Conservation (phyloP, 2,113 vertebrate genomes). For the Oostethus manadensis region DNA sequence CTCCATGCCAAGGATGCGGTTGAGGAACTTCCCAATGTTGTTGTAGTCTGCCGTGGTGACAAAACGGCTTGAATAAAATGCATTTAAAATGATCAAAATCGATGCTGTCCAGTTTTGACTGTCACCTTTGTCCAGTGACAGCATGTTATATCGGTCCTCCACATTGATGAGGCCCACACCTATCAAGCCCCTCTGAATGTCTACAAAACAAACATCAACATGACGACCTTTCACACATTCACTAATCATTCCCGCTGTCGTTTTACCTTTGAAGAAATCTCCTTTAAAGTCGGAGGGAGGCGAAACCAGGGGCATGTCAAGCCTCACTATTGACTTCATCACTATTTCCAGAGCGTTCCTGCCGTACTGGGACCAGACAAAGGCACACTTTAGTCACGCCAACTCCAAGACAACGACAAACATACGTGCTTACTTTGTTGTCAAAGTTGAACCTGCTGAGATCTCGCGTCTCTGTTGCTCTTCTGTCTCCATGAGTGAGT, state of each 20-base stretch:
- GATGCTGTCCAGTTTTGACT: background rate
- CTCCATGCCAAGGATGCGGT: slow-evolving; percentile 96
- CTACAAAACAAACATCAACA: slow-evolving; percentile 51
- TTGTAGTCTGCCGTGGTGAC: slow-evolving; percentile 83
- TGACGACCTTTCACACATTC: background rate
- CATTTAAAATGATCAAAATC: background rate
- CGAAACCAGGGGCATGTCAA: slow-evolving; percentile 87
- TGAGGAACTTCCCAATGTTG: slow-evolving; percentile 97
- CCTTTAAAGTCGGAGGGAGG: slow-evolving; percentile 89
- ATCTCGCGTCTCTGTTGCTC: slow-evolving; percentile 96
- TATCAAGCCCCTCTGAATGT: slow-evolving; percentile 90
- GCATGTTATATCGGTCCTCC: slow-evolving; percentile 86
- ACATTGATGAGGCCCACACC: slow-evolving; percentile 93
- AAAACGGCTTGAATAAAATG: background rate
- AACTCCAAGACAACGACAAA: background rate
- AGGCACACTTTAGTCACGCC: background rate
- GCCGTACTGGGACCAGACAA: slow-evolving; percentile 79
- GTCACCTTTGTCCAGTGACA: slow-evolving; percentile 93
- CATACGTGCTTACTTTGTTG: slow-evolving; percentile 82
- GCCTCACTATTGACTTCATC: slow-evolving; percentile 97
- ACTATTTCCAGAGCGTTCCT: slow-evolving; percentile 96
- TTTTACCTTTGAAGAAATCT: slow-evolving; percentile 95
- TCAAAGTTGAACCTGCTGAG: slow-evolving; percentile 98
- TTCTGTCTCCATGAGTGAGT: slow-evolving; percentile 92
- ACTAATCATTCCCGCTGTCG: background rate